Evolutionary conservation across 2,888 invertebrate genomes (phyloP).

Genomic region (Erpobdella octoculata): DNA sequence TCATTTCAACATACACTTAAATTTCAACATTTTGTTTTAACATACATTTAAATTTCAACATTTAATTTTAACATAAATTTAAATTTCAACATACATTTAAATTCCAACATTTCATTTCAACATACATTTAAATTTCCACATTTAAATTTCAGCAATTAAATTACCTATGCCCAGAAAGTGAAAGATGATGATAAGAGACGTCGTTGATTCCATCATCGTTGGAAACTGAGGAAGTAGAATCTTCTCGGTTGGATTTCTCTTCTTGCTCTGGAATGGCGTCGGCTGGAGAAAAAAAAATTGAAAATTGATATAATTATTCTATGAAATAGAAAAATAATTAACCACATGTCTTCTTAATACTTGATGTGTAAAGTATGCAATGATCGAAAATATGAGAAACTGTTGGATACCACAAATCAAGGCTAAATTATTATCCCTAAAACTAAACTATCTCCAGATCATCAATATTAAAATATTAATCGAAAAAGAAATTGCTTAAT

Average conservation of each 20-base stretch:
- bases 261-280: constrained; percentile 13
- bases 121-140: not conserved
- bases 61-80: too few species aligned
- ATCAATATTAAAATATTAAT: too few species aligned
- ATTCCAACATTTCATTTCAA: not conserved
- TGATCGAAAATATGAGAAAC: too few species aligned
- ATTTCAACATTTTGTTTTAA: too few species aligned
- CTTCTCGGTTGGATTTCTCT: not conserved
- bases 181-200: not conserved
- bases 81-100: not conserved
- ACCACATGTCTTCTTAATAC: too few species aligned
- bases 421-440: too few species aligned
- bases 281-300: not conserved
- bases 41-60: not conserved
- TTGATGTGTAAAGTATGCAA: too few species aligned
- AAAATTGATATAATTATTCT: not conserved
- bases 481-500: too few species aligned
- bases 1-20: not conserved
- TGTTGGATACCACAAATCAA: too few species aligned
- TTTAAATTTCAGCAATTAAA: not conserved
- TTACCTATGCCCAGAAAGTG: constrained; percentile 1
- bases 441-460: too few species aligned
- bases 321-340: not conserved
- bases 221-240: not conserved
- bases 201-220: not conserved